phyloP scores from a whole-genome alignment of 2,113 vertebrate genomes.

The Thunnus maccoyii region DNA sequence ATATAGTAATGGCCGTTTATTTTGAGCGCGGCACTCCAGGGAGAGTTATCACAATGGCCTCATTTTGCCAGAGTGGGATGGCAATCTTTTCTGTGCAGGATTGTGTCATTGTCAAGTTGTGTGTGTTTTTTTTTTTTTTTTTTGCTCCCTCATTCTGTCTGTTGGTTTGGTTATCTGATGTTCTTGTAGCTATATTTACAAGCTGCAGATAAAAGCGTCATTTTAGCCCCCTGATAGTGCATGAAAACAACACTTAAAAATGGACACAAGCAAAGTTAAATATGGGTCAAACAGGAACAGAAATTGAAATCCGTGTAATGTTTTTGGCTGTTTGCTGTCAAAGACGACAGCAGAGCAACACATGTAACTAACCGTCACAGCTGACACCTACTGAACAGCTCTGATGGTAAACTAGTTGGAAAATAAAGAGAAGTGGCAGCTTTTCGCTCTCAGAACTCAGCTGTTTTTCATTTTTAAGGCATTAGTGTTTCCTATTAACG shows the following conservation, averaged over 20 bases:
- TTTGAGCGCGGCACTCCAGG: slow-evolving; percentile 68
- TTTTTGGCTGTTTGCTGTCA: not conserved
- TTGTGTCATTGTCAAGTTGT: slow-evolving; percentile 66
- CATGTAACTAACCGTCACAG: no score
- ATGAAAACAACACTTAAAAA: slow-evolving; percentile 57
- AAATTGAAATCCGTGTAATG: not conserved
- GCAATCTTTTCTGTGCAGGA: slow-evolving; percentile 57
- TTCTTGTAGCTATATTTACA: slow-evolving; percentile 52
- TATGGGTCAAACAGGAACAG: slow-evolving; percentile 44
- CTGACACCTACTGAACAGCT: not conserved
- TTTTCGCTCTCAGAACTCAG: no score
- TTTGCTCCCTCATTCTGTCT: slow-evolving; percentile 30
- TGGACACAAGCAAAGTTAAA: slow-evolving; percentile 39
- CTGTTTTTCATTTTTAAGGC: no score
- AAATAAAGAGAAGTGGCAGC: no score
- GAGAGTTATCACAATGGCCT: slow-evolving; percentile 79
- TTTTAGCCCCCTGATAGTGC: slow-evolving; percentile 41
- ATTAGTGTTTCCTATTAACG: no score
- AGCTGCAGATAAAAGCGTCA: slow-evolving; percentile 53
- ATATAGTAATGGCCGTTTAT: slow-evolving; percentile 78
- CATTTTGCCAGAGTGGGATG: slow-evolving; percentile 65
- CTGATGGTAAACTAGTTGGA: not conserved
- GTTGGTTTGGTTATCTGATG: slow-evolving; percentile 57
- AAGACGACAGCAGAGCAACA: not conserved
- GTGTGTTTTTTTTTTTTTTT: slow-evolving; percentile 4